phyloP scores from a whole-genome alignment of 2,797 vertebrate species.

The Salarias fasciatus region DNA sequence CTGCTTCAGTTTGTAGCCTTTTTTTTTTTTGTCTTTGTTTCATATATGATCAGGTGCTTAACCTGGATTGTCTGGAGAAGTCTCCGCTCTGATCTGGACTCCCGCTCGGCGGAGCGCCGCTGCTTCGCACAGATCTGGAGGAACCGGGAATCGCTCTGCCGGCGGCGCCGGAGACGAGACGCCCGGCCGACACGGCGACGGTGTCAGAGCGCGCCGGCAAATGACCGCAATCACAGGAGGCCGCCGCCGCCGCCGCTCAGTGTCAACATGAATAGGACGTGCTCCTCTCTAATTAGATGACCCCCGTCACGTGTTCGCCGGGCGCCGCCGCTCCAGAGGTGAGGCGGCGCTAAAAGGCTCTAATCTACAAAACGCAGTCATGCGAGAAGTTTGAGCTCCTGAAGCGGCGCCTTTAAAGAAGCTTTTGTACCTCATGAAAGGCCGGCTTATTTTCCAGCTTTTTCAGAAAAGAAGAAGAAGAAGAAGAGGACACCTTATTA shows the following conservation, averaged over 20 bases:
- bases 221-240: constrained; percentile 63
- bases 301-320: constrained; percentile 39
- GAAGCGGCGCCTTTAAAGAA: constrained; percentile 23
- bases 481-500: constrained; percentile 29
- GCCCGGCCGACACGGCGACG: constrained; percentile 22
- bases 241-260: constrained; percentile 36
- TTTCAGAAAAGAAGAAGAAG: constrained; percentile 17
- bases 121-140: too few relatives aligned
- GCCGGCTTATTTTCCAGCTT: constrained; percentile 12
- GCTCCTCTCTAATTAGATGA: constrained; percentile 54
- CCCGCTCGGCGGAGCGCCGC: too few relatives aligned
- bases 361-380: constrained; percentile 62
- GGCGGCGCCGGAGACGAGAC: too few relatives aligned
- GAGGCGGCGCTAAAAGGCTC: constrained; percentile 26
- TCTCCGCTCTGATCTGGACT: too few relatives aligned
- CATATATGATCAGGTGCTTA: too few relatives aligned
- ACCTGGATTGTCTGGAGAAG: too few relatives aligned
- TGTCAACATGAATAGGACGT: constrained; percentile 53
- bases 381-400: constrained; percentile 47
- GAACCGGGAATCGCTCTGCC: too few relatives aligned
- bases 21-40: too few relatives aligned
- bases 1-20: too few relatives aligned
- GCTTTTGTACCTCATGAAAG: constrained; percentile 27
- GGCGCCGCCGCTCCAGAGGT: constrained; percentile 25
- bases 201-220: constrained; percentile 44